phyloP scores from a whole-genome alignment of 2,113 vertebrate species.

The Ameiurus melas region DNA sequence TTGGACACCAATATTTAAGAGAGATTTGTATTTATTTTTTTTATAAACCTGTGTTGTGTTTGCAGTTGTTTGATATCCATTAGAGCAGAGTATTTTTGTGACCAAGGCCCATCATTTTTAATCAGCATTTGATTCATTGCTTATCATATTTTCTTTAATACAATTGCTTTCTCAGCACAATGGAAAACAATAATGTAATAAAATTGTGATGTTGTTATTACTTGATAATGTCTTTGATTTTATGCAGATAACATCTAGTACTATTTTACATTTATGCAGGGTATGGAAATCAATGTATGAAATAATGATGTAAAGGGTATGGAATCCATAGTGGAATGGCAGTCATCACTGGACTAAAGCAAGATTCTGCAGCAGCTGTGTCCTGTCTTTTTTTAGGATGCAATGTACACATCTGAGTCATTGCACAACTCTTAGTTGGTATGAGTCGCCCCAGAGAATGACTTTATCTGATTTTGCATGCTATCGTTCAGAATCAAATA shows the following conservation, averaged over 20 bases:
- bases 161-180: too few relatives aligned
- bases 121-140: neutral
- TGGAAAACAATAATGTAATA: too few relatives aligned
- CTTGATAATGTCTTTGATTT: too few relatives aligned
- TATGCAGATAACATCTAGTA: neutral
- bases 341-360: neutral
- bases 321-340: neutral
- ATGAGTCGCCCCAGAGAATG: neutral
- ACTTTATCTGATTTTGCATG: neutral
- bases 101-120: neutral
- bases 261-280: neutral
- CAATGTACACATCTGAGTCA: neutral
- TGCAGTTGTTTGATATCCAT: too few relatives aligned
- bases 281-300: neutral
- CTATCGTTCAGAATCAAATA: neutral
- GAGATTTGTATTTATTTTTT: too few relatives aligned
- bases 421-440: neutral
- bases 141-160: neutral
- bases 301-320: neutral
- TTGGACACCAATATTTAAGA: too few relatives aligned
- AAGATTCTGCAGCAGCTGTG: neutral
- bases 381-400: neutral
- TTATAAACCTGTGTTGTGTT: too few relatives aligned
- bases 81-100: too few relatives aligned
- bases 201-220: too few relatives aligned